A percentile compares a stretch with the other conserved stretches of the same genome.
Evolutionary conservation across 2,888 invertebrate species (phyloP).

Genomic region (Hypsopygia costalis): DNA sequence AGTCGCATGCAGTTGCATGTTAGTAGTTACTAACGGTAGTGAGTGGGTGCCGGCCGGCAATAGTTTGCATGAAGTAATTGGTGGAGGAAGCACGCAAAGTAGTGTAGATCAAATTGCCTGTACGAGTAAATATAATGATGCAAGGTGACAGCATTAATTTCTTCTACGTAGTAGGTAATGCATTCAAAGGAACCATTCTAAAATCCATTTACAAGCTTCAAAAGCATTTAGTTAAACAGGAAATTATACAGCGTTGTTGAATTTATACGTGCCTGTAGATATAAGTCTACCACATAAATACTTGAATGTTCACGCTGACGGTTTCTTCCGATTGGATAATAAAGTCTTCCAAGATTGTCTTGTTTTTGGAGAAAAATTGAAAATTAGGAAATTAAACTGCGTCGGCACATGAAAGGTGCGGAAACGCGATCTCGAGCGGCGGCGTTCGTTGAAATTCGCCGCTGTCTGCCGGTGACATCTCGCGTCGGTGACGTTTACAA

Average conservation of each 20-base stretch:
- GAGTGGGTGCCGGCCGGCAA: no score
- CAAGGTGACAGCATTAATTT: not conserved
- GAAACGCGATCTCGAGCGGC: conserved; percentile 39
- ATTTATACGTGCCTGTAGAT: conserved; percentile 35
- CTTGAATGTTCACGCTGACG: conserved; percentile 56
- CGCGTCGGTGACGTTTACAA: no score
- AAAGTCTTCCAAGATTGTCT: conserved; percentile 58
- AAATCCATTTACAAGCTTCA: conserved; percentile 62
- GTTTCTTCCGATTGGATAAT: conserved; percentile 74
- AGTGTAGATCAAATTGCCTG: no score
- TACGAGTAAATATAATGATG: no score
- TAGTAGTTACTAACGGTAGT: no score
- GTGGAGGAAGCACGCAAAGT: no score
- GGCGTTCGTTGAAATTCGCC: conserved; percentile 18
- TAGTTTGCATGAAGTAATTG: no score
- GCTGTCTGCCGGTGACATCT: conserved; percentile 17
- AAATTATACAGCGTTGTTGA: conserved; percentile 68
- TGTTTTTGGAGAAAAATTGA: conserved; percentile 60
- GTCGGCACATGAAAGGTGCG: conserved; percentile 61
- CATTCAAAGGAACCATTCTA: conserved; percentile 38
- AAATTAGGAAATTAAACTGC: conserved; percentile 76
- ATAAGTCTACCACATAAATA: conserved; percentile 28
- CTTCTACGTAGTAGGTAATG: conserved; percentile 5
- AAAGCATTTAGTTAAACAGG: conserved; percentile 70
- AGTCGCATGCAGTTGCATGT: no score